Evolutionary conservation across 2,888 invertebrate genomes (phyloP).

Genomic region (Liodrosophila aerea): DNA sequence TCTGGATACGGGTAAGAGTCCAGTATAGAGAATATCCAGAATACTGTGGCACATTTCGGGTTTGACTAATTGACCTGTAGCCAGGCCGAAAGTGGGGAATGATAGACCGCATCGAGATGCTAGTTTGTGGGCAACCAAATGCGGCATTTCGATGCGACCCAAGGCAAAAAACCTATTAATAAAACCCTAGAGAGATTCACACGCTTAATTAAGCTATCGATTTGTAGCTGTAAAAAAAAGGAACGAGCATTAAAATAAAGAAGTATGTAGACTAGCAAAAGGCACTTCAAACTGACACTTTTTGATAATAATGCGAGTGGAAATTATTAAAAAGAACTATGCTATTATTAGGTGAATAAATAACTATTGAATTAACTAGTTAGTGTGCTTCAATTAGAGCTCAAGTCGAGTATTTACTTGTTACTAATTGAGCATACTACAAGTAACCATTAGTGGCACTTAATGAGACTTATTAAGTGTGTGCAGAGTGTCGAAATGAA

Average conservation of each 20-base stretch:
- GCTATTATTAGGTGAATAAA: not conserved
- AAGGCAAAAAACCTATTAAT: constrained; percentile 72
- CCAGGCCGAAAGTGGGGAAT: constrained; percentile 24
- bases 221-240: constrained; percentile 46
- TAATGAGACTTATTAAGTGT: constrained; percentile 5
- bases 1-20: constrained; percentile 36
- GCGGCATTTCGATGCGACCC: constrained; percentile 37
- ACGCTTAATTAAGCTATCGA: constrained; percentile 78
- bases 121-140: constrained; percentile 23
- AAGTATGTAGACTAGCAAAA: not conserved
- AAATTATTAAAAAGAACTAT: constrained; percentile 7
- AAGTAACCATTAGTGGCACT: not conserved
- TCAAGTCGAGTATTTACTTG: too few relatives aligned
- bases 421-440: too few relatives aligned
- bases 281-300: constrained; percentile 17
- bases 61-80: constrained; percentile 74
- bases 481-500: not conserved
- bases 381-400: too few relatives aligned
- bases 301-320: too few relatives aligned
- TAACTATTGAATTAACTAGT: too few relatives aligned
- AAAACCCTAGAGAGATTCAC: constrained; percentile 56
- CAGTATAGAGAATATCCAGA: not conserved
- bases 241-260: constrained; percentile 19
- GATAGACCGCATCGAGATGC: constrained; percentile 37
- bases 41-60: constrained; percentile 24